Conservation (phyloP, 2,113 vertebrate genomes). For the Formicarius rufipectus region DNA sequence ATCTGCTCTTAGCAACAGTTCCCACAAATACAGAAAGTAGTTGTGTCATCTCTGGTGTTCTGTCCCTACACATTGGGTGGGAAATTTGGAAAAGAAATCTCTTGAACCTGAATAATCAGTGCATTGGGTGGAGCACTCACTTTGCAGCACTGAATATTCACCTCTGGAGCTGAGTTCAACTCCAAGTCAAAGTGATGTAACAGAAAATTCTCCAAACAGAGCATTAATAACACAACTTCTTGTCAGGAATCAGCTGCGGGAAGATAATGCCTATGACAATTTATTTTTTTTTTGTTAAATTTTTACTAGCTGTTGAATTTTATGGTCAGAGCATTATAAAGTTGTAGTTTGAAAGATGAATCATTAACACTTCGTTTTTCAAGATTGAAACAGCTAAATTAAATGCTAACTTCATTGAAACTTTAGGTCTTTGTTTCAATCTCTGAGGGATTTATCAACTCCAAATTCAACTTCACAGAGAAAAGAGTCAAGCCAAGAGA, state of each 20-base stretch:
- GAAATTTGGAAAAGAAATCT: slow-evolving; percentile 68
- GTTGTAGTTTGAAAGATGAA: background rate
- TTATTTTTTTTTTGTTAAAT: background rate
- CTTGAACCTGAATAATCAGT: slow-evolving; percentile 64
- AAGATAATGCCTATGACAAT: background rate
- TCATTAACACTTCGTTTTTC: background rate
- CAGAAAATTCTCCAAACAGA: slow-evolving; percentile 1
- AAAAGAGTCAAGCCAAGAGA: background rate
- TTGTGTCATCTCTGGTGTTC: slow-evolving; percentile 63
- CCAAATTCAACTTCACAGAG: background rate
- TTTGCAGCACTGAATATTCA: slow-evolving; percentile 39
- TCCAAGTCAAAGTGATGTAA: slow-evolving; percentile 10
- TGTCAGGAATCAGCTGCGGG: background rate
- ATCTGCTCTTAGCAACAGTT: slow-evolving; percentile 63
- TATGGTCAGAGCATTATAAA: background rate
- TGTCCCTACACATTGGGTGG: slow-evolving; percentile 45
- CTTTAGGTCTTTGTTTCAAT: background rate
- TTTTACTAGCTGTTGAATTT: background rate
- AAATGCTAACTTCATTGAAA: background rate
- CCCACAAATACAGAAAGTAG: slow-evolving; percentile 66
- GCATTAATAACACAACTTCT: background rate
- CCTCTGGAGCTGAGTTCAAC: slow-evolving; percentile 15
- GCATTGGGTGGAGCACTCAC: slow-evolving; percentile 53
- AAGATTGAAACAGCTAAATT: background rate
- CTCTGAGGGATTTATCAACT: background rate